Evolutionary conservation across 2,888 invertebrate species (phyloP).

Genomic region (Ectobius pallidus): DNA sequence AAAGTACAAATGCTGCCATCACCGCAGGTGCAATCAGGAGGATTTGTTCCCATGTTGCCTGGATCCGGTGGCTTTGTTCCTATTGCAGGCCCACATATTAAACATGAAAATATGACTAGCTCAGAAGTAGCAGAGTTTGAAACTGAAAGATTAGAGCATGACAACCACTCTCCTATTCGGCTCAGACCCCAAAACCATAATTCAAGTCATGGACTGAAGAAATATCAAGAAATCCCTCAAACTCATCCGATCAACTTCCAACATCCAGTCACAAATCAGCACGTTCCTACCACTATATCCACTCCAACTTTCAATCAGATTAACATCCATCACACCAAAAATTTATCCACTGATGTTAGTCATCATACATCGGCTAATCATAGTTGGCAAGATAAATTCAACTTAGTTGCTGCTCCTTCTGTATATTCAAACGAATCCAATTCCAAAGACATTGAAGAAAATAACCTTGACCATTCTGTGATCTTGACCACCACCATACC

Average conservation of each 20-base stretch:
- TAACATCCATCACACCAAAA: not conserved
- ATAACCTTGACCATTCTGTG: not conserved
- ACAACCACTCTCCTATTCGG: not conserved
- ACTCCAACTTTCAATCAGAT: not conserved
- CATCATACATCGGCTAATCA: too few relatives aligned
- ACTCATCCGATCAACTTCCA: not conserved
- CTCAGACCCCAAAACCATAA: not conserved
- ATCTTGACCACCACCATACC: not conserved
- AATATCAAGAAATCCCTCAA: not conserved
- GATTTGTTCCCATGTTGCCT: slow-evolving; percentile 77
- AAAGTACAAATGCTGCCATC: slow-evolving; percentile 57
- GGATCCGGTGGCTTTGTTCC: slow-evolving; percentile 77
- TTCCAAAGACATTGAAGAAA: slow-evolving; percentile 4
- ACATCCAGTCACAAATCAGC: not conserved
- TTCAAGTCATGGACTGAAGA: not conserved
- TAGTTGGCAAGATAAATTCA: not conserved
- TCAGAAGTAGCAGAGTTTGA: slow-evolving; percentile 8
- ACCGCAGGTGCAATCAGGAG: slow-evolving; percentile 64
- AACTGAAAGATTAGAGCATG: slow-evolving; percentile 19
- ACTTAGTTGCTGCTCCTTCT: not conserved
- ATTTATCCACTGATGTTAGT: not conserved
- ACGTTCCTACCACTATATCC: not conserved
- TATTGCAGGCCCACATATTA: slow-evolving; percentile 58
- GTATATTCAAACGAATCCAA: not conserved
- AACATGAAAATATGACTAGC: not conserved